These are phyloP conservation scores for Falco columbarius DNA, from an alignment of 2,797 vertebrate species.

Conservation along the genomic window DNA sequence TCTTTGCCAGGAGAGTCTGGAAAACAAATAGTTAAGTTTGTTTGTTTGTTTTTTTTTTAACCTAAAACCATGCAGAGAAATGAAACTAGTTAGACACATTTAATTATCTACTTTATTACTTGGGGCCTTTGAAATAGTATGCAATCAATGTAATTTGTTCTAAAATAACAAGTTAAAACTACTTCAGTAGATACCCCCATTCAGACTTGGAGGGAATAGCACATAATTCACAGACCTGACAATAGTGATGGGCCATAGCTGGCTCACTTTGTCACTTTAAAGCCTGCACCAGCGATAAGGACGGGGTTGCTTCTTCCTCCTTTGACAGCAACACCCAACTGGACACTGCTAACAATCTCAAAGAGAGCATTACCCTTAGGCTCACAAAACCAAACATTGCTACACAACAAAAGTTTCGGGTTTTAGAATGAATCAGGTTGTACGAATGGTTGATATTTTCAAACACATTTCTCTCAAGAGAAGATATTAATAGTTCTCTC, in stretches of 20 bases:
- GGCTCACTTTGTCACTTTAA: neutral
- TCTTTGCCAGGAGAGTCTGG: constrained; percentile 79
- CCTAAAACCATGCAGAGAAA: neutral
- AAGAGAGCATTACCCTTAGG: neutral
- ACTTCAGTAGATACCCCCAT: neutral
- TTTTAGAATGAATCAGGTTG: neutral
- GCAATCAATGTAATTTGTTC: constrained; percentile 38
- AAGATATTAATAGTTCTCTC: neutral
- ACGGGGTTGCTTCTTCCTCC: neutral
- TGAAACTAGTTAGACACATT: neutral
- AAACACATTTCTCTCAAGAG: neutral
- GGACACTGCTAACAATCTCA: neutral
- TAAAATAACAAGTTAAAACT: constrained; percentile 46
- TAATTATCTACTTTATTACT: constrained; percentile 40
- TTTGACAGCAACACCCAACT: neutral
- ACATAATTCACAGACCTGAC: neutral
- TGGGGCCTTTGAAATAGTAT: constrained; percentile 25
- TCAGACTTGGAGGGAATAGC: neutral
- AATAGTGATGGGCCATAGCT: neutral
- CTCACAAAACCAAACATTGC: neutral
- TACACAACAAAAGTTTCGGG: neutral
- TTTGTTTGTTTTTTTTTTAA: neutral
- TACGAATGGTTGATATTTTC: neutral
- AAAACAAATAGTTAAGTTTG: constrained; percentile 33
- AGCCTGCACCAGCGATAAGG: neutral